Percentiles rank a stretch among this genome's conserved stretches.
These are phyloP conservation scores for Athripsodes cinereus DNA, from an alignment of 2,888 invertebrate genomes.

Conservation along the genomic window DNA sequence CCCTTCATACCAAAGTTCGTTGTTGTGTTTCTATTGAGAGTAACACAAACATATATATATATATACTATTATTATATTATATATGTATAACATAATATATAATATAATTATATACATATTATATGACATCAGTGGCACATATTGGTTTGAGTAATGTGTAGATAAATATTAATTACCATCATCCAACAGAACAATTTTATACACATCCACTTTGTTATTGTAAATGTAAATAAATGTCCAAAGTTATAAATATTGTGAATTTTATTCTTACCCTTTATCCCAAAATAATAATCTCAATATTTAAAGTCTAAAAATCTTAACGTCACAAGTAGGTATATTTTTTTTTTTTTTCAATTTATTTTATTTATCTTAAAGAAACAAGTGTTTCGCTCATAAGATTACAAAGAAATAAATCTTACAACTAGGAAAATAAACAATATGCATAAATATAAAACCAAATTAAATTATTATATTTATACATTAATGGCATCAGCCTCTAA, in stretches of 20 bases:
- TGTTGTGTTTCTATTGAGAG: not conserved
- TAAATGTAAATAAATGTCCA: constrained; percentile 56
- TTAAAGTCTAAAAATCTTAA: too few relatives aligned
- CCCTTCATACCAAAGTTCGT: constrained; percentile 27
- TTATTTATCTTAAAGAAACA: too few relatives aligned
- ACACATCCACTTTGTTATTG: constrained; percentile 53
- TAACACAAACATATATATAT: not conserved
- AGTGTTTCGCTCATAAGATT: too few relatives aligned
- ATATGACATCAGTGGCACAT: constrained; percentile 35
- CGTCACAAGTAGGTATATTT: too few relatives aligned
- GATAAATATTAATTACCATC: constrained; percentile 26
- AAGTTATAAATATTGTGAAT: constrained; percentile 36
- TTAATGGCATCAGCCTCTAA: too few relatives aligned
- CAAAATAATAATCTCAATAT: too few relatives aligned
- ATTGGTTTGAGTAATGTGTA: constrained; percentile 28
- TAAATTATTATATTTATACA: too few relatives aligned
- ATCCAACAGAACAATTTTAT: constrained; percentile 40
- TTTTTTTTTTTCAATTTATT: too few relatives aligned
- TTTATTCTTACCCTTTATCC: not conserved
- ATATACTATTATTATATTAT: not conserved
- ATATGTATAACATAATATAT: not conserved
- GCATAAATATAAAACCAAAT: too few relatives aligned
- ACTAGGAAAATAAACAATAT: too few relatives aligned
- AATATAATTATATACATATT: not conserved
- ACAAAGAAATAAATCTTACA: too few relatives aligned